Evolutionary conservation across 2,797 vertebrate species (phyloP).

Genomic region (Anguilla obscura): DNA sequence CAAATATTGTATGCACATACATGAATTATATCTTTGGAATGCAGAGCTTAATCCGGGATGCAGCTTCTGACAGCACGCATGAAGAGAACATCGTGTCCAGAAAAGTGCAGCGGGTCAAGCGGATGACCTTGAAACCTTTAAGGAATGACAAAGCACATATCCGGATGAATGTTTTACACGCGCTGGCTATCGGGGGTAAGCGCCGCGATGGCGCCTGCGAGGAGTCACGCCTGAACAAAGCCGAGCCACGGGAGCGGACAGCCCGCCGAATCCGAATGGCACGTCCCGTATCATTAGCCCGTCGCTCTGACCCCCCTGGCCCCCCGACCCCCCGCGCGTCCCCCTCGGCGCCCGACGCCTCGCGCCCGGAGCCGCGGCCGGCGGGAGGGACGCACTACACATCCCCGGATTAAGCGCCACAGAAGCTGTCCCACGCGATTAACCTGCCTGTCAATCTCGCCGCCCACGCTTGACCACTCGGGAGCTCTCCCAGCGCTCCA

Average conservation of each 20-base stretch:
- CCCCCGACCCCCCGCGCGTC: conserved; percentile 20
- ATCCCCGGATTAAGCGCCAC: conserved; percentile 42
- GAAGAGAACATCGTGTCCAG: background rate
- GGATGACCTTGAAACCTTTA: background rate
- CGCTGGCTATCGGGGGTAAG: background rate
- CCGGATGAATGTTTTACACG: background rate
- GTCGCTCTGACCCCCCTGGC: conserved; percentile 50
- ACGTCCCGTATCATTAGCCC: conserved; percentile 51
- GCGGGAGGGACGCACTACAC: conserved; percentile 29
- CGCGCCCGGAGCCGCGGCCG: conserved; percentile 35
- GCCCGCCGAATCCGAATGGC: conserved; percentile 48
- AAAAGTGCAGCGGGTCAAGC: background rate
- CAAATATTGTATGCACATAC: background rate
- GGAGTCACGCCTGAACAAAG: background rate
- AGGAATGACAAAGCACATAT: background rate
- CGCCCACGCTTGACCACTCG: conserved; percentile 18
- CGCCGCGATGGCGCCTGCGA: conserved; percentile 30
- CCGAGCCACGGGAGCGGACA: conserved; percentile 34
- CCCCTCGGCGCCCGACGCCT: conserved; percentile 27
- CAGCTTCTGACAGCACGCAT: background rate
- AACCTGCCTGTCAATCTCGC: conserved; percentile 44
- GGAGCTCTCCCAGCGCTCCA: conserved; percentile 4
- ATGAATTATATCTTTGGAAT: background rate
- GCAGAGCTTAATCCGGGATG: background rate
- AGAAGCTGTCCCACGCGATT: conserved; percentile 45